Evolutionary conservation across 2,113 vertebrate genomes (phyloP), one percentile per base, ranked within the genome.

Genomic region (Chelonoidis abingdonii): DNA sequence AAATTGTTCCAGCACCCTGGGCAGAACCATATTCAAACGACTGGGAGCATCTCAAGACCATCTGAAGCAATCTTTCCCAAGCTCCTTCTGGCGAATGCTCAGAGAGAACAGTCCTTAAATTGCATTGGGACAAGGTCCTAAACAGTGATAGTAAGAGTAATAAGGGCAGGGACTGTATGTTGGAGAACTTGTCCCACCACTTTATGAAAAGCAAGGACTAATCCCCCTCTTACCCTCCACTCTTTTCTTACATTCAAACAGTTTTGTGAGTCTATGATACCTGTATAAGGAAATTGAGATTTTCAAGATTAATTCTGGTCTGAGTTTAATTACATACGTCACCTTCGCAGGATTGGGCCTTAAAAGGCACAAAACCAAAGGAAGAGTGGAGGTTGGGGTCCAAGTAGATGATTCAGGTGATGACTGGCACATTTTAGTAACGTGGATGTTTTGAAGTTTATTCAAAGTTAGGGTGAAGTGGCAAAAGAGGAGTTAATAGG

Each of bases 131-230:
- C 11, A 78, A n/a, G n/a, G 16, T 72, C 65, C 19, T n/a, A 65
- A 65, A 65, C 16, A 3, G 62, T 35, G 62, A 65, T 65, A 49
- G 38, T 44, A 49, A 94, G 87, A 22, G 24, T 6, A 72, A 13
- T 25, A 80, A 92, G 54, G n/a, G 35, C 56, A 8, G 22, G 31
- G 10, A 87, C 41, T 17, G 29, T 49, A 52, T 1, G 0, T 38
- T 78, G 89, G 80, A 89, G 92, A 88, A 83, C 65, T 94, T 92
- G 53, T 84, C 78, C 38, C 78, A 86, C 24, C 49, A 47, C 82
- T 90, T 92, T 93, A 93, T 91, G 17, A 65, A 83, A n/a, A 69
- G 14, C 17, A 16, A 69, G 31, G 62, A 17, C 35, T 69, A 13
- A 19, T 31, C 29, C 59, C 31, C 4, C 35, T 69, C 8, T 19